phyloP scores from a whole-genome alignment of 1,140 invertebrate species.

The Drosophila equinoxialis region DNA sequence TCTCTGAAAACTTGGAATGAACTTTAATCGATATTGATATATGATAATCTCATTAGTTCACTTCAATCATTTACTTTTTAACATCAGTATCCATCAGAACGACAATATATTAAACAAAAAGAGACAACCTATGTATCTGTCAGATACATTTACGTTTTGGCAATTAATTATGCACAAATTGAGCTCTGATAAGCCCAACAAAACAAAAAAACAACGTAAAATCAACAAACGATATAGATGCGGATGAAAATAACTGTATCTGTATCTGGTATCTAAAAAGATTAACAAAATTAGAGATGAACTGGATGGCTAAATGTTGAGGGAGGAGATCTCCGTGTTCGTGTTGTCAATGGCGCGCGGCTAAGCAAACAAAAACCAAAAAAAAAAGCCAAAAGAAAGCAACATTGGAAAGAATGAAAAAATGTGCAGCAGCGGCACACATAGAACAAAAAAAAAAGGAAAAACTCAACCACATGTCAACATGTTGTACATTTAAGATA shows the following conservation, averaged over 20 bases:
- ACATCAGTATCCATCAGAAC: too few species aligned
- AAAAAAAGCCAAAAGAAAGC: conserved; percentile 1
- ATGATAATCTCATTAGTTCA: too few species aligned
- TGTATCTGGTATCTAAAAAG: conserved; percentile 32
- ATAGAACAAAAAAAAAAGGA: not conserved
- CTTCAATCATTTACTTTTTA: too few species aligned
- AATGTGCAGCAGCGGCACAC: conserved; percentile 59
- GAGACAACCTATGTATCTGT: conserved; percentile 52
- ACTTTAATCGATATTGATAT: too few species aligned
- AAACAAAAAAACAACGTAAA: conserved; percentile 46
- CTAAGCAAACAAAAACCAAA: conserved; percentile 60
- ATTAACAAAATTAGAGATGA: conserved; percentile 49
- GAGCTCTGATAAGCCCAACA: conserved; percentile 55
- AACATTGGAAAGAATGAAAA: conserved; percentile 26
- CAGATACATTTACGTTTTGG: conserved; percentile 30
- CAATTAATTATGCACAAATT: conserved; percentile 61
- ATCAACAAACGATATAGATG: conserved; percentile 21
- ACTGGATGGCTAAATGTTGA: conserved; percentile 40
- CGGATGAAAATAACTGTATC: conserved; percentile 24
- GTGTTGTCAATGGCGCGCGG: conserved; percentile 67
- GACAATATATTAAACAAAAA: too few species aligned
- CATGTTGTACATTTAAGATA: conserved; percentile 17
- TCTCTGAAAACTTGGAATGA: too few species aligned
- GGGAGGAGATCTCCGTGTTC: conserved; percentile 9
- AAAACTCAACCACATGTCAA: conserved; percentile 49